Evolutionary conservation across 2,113 vertebrate genomes (phyloP).

Genomic region (Sceloporus tristichus): DNA sequence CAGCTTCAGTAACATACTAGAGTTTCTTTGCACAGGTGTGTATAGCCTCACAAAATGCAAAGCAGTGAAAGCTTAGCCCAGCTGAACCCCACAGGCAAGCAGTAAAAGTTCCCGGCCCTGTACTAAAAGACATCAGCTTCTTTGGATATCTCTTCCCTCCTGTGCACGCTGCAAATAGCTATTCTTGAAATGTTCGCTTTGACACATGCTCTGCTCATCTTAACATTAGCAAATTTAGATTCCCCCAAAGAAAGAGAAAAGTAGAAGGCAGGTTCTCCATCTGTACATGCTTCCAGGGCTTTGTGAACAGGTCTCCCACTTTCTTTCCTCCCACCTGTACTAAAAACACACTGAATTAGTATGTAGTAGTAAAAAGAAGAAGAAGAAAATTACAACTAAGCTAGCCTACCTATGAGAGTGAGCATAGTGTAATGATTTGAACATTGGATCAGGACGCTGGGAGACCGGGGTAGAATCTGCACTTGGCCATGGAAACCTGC

Average conservation of each 20-base stretch:
- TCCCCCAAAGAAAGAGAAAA: conserved; percentile 1
- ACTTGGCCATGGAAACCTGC: too few relatives aligned
- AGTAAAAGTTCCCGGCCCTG: background rate
- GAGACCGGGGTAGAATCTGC: too few relatives aligned
- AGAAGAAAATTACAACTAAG: background rate
- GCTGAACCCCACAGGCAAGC: background rate
- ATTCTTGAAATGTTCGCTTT: conserved; percentile 18
- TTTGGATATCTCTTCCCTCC: conserved; percentile 9
- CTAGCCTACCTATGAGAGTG: background rate
- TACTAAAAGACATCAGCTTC: conserved; percentile 19
- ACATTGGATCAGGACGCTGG: too few relatives aligned
- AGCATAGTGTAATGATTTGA: too few relatives aligned
- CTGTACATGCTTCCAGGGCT: background rate
- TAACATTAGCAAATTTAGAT: conserved; percentile 1
- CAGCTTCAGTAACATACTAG: conserved; percentile 2
- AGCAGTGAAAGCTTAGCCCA: conserved; percentile 17
- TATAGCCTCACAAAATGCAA: conserved; percentile 15
- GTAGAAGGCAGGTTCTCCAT: background rate
- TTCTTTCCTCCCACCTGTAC: background rate
- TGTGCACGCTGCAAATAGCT: background rate
- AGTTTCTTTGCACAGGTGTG: background rate
- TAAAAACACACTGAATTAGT: background rate
- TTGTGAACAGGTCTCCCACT: background rate
- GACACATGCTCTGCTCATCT: background rate
- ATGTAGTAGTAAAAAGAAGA: background rate